phyloP scores from a whole-genome alignment of 2,797 vertebrate genomes.

The Gymnoscopelus braueri region DNA sequence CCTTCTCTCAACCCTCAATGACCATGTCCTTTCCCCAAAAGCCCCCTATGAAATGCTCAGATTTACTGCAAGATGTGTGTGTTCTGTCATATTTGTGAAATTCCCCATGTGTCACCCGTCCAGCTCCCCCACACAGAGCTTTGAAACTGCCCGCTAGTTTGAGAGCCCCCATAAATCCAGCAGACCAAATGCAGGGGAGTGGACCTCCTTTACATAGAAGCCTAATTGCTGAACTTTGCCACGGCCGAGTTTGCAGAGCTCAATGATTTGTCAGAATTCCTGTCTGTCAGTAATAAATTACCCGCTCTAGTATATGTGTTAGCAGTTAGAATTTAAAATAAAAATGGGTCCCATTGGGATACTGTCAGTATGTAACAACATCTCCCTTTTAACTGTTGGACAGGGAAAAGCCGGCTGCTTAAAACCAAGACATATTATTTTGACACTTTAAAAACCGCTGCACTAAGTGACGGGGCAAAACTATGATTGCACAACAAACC shows the following conservation, averaged over 20 bases:
- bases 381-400: constrained; percentile 40
- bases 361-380: constrained; percentile 69
- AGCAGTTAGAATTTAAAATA: constrained; percentile 72
- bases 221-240: constrained; percentile 99
- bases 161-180: constrained; percentile 92
- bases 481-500: constrained; percentile 38
- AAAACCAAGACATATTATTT: constrained; percentile 53
- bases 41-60: constrained; percentile 72
- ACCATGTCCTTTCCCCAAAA: constrained; percentile 62
- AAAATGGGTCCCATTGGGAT: constrained; percentile 83
- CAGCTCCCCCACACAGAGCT: constrained; percentile 83
- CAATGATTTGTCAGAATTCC: constrained; percentile 96
- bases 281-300: constrained; percentile 91
- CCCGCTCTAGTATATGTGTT: constrained; percentile 75
- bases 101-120: constrained; percentile 87
- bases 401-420: constrained; percentile 42
- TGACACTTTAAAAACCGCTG: constrained; percentile 51
- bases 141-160: constrained; percentile 90
- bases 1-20: constrained; percentile 55
- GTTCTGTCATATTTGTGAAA: constrained; percentile 90
- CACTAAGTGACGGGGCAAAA: constrained; percentile 30
- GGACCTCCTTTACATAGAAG: constrained; percentile 86
- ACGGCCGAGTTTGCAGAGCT: constrained; percentile 91
- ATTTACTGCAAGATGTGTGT: constrained; percentile 86
- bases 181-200: constrained; percentile 76